Conservation (phyloP, 2,888 invertebrate genomes). For the Caenorhabditis zanzibari region DNA sequence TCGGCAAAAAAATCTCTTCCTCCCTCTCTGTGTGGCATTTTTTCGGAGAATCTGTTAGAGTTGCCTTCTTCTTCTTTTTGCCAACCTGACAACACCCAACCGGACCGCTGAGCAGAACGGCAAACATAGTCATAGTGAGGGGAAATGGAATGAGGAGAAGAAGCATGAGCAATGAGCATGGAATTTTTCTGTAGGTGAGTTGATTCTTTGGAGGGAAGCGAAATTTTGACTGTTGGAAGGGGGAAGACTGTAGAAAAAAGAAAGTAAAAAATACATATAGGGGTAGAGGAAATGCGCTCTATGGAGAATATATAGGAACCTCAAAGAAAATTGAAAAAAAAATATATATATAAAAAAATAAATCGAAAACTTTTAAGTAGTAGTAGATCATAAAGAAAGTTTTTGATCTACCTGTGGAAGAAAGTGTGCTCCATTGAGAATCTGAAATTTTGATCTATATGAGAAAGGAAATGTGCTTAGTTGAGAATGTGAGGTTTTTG, state of each 20-base stretch:
- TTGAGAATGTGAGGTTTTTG: no score
- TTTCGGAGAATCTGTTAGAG: slow-evolving; percentile 3
- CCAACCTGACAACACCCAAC: slow-evolving; percentile 24
- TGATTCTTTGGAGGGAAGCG: neutral
- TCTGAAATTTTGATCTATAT: no score
- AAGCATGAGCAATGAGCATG: slow-evolving; percentile 41
- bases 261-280: no score
- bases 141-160: neutral
- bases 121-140: slow-evolving; percentile 28
- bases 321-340: no score
- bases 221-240: neutral
- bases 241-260: neutral
- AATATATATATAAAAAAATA: no score
- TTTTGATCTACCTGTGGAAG: no score
- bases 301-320: neutral
- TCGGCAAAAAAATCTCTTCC: neutral
- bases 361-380: no score
- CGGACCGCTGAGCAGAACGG: slow-evolving; percentile 56
- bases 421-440: no score
- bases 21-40: slow-evolving; percentile 1
- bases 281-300: neutral
- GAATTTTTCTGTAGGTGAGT: no score
- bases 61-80: slow-evolving; percentile 8
- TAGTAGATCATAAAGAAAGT: no score
- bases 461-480: no score